Evolutionary conservation across 2,797 vertebrate species (phyloP).

Genomic region (Mionectes olivaceus): DNA sequence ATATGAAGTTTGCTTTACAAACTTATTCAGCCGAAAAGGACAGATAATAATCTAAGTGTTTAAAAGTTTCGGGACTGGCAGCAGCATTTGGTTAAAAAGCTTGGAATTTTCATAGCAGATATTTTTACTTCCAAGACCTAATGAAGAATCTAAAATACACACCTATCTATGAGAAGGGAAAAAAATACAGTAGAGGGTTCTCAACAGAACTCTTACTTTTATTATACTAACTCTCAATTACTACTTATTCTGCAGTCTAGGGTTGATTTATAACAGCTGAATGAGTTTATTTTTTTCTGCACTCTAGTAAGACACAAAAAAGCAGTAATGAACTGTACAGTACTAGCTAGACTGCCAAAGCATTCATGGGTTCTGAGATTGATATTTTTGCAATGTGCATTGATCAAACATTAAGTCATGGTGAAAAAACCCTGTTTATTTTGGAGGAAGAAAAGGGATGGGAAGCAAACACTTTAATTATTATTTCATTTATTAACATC

Average conservation of each 20-base stretch:
- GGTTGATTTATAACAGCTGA: neutral
- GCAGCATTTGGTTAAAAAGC: neutral
- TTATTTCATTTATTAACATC: conserved; percentile 20
- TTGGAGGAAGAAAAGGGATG: neutral
- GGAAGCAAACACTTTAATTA: conserved; percentile 54
- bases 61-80: neutral
- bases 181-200: neutral
- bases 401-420: conserved; percentile 12
- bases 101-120: neutral
- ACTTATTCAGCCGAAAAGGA: neutral
- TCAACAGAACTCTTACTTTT: neutral
- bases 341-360: neutral
- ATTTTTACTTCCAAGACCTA: neutral
- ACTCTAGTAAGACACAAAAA: conserved; percentile 18
- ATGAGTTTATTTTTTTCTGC: neutral
- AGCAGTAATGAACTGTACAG: neutral
- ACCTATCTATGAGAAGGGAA: neutral
- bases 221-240: neutral
- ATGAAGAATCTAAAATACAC: neutral
- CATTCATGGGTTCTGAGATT: neutral
- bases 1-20: neutral
- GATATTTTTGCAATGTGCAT: conserved; percentile 5
- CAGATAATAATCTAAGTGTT: neutral
- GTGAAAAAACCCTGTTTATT: neutral
- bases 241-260: neutral